Conservation (phyloP, 2,888 invertebrate genomes). For the Lasioglossum lativentre region DNA sequence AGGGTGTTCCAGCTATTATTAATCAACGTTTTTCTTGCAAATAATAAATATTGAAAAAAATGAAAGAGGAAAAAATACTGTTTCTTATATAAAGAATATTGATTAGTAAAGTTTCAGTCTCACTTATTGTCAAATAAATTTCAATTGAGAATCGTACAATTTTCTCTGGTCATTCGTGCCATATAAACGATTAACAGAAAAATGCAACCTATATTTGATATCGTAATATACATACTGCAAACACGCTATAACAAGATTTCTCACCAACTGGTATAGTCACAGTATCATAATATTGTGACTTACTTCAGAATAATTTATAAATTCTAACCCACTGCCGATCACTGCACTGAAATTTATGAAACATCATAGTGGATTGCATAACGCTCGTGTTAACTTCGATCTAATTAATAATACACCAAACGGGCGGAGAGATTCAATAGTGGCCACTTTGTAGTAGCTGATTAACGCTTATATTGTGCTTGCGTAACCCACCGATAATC, state of each 20-base stretch:
- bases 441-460: neutral
- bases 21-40: too few species aligned
- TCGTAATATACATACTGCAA: neutral
- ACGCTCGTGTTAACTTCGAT: neutral
- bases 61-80: too few species aligned
- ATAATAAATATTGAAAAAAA: too few species aligned
- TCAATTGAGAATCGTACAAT: too few species aligned
- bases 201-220: too few species aligned
- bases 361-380: neutral
- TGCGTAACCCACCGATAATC: neutral
- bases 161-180: too few species aligned
- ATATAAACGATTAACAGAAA: too few species aligned
- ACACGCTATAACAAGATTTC: neutral
- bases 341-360: neutral
- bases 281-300: neutral
- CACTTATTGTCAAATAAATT: too few species aligned
- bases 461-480: neutral
- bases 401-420: neutral
- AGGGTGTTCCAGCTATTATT: too few species aligned
- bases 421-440: neutral
- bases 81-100: too few species aligned
- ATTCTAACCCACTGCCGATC: neutral
- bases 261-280: neutral
- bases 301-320: neutral
- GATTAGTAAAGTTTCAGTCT: too few species aligned